Evolutionary conservation across 2,888 invertebrate genomes (phyloP).

Genomic region (Trypoxylon attenuatum): DNA sequence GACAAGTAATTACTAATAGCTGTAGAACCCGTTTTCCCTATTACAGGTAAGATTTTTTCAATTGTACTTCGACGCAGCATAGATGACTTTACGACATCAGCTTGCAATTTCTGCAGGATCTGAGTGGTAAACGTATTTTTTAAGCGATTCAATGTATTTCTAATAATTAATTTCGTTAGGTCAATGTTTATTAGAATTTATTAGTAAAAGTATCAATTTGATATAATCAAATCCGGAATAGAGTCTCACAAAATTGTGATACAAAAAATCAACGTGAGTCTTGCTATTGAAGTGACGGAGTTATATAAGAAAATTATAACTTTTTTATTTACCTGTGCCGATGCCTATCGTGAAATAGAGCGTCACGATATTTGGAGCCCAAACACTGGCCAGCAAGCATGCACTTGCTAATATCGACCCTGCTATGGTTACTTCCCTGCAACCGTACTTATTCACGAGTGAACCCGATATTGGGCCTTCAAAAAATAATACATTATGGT

Average conservation of each 20-base stretch:
- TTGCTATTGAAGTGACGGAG: no score
- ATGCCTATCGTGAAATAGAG: slow-evolving; percentile 95
- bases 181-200: no score
- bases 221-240: no score
- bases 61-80: not conserved
- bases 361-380: slow-evolving; percentile 87
- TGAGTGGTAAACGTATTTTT: not conserved
- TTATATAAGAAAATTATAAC: no score
- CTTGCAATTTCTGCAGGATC: no score
- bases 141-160: not conserved
- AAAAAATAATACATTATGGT: not conserved
- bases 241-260: no score
- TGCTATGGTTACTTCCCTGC: slow-evolving; percentile 91
- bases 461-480: slow-evolving; percentile 96
- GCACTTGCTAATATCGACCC: slow-evolving; percentile 87
- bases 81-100: no score
- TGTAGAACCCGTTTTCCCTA: not conserved
- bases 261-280: no score
- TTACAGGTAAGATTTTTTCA: not conserved
- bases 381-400: slow-evolving; percentile 88
- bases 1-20: not conserved
- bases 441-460: slow-evolving; percentile 96
- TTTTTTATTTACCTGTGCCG: slow-evolving; percentile 80
- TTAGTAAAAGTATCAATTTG: no score
- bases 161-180: no score